phyloP scores from a whole-genome alignment of 2,888 invertebrate genomes.

The Callosobruchus maculatus region DNA sequence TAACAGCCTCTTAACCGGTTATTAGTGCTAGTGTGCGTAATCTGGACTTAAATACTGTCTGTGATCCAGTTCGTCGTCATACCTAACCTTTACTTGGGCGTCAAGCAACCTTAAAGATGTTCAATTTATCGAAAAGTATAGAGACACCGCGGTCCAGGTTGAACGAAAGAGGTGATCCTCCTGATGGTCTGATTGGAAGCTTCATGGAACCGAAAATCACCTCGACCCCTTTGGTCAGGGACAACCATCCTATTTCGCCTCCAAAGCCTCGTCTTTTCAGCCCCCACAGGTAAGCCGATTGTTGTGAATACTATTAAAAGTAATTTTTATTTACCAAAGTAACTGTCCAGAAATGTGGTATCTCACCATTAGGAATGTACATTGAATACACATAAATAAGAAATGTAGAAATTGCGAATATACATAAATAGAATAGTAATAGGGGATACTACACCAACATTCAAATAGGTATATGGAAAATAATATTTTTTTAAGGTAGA shows the following conservation, averaged over 20 bases:
- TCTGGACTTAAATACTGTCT: not conserved
- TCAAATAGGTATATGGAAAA: no score
- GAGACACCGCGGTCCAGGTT: slow-evolving; percentile 15
- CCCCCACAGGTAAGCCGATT: slow-evolving; percentile 25
- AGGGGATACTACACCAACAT: no score
- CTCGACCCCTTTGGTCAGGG: slow-evolving; percentile 29
- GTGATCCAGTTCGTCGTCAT: not conserved
- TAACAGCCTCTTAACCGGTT: not conserved
- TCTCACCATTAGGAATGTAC: no score
- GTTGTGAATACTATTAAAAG: no score
- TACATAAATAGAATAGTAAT: no score
- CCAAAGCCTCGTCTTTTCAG: slow-evolving; percentile 24
- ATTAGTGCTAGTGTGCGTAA: not conserved
- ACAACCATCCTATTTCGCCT: slow-evolving; percentile 24
- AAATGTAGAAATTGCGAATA: no score
- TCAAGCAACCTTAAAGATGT: slow-evolving; percentile 17
- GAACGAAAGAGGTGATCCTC: slow-evolving; percentile 13
- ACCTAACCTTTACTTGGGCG: not conserved
- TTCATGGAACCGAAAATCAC: slow-evolving; percentile 28
- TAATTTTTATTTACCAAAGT: no score
- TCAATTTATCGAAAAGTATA: slow-evolving; percentile 16
- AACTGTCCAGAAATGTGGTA: no score
- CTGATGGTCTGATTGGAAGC: slow-evolving; percentile 16
- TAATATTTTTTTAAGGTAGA: no score
- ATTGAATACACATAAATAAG: no score